A percentile compares a stretch with the other conserved stretches of the same genome.
phyloP scores from a whole-genome alignment of 2,113 vertebrate species.

The Naja naja region DNA sequence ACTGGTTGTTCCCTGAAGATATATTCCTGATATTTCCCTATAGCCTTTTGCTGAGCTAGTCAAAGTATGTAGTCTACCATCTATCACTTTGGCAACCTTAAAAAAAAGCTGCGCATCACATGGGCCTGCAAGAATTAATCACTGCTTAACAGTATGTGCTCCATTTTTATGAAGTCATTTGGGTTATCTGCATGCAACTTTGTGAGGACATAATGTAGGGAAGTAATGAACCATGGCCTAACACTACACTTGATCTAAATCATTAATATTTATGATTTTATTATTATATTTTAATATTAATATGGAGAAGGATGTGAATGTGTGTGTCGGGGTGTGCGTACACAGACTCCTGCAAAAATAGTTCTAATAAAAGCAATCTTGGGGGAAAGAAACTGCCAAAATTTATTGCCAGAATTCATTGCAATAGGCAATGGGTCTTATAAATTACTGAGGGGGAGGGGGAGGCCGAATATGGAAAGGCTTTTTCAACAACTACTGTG shows the following conservation, averaged over 20 bases:
- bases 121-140: slow-evolving; percentile 71
- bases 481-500: background rate
- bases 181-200: slow-evolving; percentile 60
- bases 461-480: background rate
- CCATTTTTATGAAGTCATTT: slow-evolving; percentile 70
- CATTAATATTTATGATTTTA: slow-evolving; percentile 15
- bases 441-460: background rate
- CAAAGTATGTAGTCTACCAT: slow-evolving; percentile 51
- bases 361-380: background rate
- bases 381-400: background rate
- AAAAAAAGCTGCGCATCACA: slow-evolving; percentile 63
- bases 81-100: slow-evolving; percentile 69
- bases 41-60: slow-evolving; percentile 66
- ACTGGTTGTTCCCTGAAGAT: slow-evolving; percentile 43
- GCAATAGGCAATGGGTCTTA: background rate
- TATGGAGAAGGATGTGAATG: background rate
- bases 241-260: slow-evolving; percentile 46
- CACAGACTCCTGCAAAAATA: background rate
- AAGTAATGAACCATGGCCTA: slow-evolving; percentile 63
- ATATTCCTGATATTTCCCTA: slow-evolving; percentile 41
- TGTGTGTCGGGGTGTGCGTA: background rate
- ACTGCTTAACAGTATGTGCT: slow-evolving; percentile 68
- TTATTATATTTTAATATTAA: background rate
- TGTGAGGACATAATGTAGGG: slow-evolving; percentile 41
- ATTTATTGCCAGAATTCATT: background rate